Evolutionary conservation across 2,888 invertebrate genomes (phyloP), one percentile per base, ranked within the genome.

Genomic region (Linnaemya tessellans): DNA sequence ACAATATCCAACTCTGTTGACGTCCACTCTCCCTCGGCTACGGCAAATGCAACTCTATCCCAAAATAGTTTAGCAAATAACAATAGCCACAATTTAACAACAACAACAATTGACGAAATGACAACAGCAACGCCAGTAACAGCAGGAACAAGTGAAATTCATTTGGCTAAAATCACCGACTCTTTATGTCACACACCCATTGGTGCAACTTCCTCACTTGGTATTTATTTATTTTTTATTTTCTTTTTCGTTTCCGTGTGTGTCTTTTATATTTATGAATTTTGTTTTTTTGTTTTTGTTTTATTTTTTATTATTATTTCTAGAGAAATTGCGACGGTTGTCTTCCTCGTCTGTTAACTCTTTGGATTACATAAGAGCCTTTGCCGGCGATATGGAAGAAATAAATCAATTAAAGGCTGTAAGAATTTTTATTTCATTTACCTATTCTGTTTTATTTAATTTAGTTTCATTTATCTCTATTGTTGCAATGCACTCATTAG

Each of bases 281-380:
- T 56, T 38, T 75, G 80, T 65, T 5, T 67, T 84, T 78, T 87
- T 62, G 71, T 46, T 67, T 64, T 68, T 68, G 60, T 71, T 84
- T 79, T 75, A 56, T 71, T 75, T 87, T 54, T 38, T 67, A 43
- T 85, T 80, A 80, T 68, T 86, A 46, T 22, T 81, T 84, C 35
- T 83, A 90, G 90, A 90, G 68, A 89, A 90, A 87, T 91, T 94
- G 93, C 93, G 94, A 93, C 89, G 93, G 93, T 88, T 90, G 88
- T 90, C 91, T 92, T 93, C 89, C 15, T 86, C 86, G 54, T 86
- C 87, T 80, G 87, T 88, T 86, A 87, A 88, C 79, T 84, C 88
- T 87, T 89, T 84, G 87, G 89, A 85, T 64, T 84, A 83, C 62
- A 78, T 85, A 70, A 68, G 86, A 86, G 75, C 79, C 64, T 86